phyloP scores from a whole-genome alignment of 2,797 vertebrate species.

The Carduelis carduelis region DNA sequence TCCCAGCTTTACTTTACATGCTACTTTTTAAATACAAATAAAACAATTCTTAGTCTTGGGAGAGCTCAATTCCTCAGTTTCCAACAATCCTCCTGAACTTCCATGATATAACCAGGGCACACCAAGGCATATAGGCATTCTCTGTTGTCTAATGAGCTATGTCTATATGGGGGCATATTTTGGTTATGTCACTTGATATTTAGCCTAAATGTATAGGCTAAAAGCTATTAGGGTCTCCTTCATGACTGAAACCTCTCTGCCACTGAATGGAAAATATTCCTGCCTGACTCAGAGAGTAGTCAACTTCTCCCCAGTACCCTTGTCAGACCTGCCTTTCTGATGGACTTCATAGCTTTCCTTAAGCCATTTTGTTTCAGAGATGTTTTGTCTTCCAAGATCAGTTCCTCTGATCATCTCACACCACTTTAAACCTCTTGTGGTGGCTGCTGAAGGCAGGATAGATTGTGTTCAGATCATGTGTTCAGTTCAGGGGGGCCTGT shows the following conservation, averaged over 20 bases:
- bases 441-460: background rate
- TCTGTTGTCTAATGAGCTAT: background rate
- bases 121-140: background rate
- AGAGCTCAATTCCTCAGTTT: background rate
- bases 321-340: background rate
- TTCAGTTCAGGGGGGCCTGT: accelerated
- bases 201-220: background rate
- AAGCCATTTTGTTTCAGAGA: background rate
- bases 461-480: background rate
- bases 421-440: background rate
- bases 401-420: background rate
- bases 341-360: background rate
- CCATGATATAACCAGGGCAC: background rate
- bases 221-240: background rate
- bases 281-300: background rate
- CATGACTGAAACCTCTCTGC: background rate
- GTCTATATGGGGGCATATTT: background rate
- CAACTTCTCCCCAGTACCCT: background rate
- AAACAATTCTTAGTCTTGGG: background rate
- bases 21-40: background rate
- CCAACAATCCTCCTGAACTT: background rate
- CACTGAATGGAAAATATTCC: background rate
- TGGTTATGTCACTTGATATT: background rate
- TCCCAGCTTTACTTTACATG: background rate
- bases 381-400: conserved; percentile 46